Base-by-base conservation (phyloP, 2,113 vertebrate genomes). In the Atrichornis clamosus region DNA sequence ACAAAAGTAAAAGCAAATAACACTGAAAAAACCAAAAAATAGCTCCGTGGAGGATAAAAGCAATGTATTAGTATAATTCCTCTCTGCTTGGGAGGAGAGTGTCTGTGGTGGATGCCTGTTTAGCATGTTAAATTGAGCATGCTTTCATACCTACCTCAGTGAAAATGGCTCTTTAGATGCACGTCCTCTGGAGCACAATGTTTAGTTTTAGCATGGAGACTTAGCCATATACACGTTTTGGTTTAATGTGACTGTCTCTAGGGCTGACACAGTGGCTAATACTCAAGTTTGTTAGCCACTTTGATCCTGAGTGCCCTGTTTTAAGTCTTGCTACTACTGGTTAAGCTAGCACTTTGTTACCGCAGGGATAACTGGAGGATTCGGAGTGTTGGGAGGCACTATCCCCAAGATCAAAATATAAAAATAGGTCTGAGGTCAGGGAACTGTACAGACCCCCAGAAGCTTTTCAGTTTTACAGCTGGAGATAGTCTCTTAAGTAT, bases 381-480 rank as follows among this genome's bases (percentile, higher is more conserved):
- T 97, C 95, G 28, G 95, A 97, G 97, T 97, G 97, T 98, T 98
- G 97, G 33, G 95, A 98, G 97, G 90, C 96, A 95, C 85, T 80
- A 96, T 98, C 97, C 97, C 97, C 96, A 97, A 98, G 97, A 98
- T 98, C 98, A 98, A 98, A 98, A 98, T 98, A 96, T 95, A 98
- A 98, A 98, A 98, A 97, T 97, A 98, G 97, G 97, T 98, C 97
- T 95, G 96, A 97, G 98, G 98, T 98, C 98, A 98, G 95, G 95
- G 94, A 98, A 98, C 97, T 97, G 97, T 41, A 96, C 95, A 98
- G 97, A 98, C 93, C 97, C 96, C 97, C 74, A 89, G 98, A 98
- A 98, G 97, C 97, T 97, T 97, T 98, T 97, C 97, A 94, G 90
- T 97, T 97, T 97, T 98, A 96, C 97, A 98, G 97, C 97, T 98